Conservation (phyloP, 1,140 invertebrate species). For the Leptinotarsa lineolata region DNA sequence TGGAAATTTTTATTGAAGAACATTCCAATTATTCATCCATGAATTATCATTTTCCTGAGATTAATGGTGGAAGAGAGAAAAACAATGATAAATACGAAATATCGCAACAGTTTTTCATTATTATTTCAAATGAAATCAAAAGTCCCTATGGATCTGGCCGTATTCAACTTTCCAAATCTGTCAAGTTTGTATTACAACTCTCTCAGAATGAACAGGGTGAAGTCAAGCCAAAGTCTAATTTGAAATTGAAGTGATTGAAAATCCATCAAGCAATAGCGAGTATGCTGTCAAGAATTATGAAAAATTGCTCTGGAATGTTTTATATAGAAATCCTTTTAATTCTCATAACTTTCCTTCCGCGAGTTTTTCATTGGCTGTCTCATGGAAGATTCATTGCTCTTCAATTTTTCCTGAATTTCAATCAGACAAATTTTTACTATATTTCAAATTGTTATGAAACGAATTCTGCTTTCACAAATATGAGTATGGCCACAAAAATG, state of each 20-base stretch:
- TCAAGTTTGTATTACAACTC: slow-evolving; percentile 18
- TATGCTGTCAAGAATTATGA: slow-evolving; percentile 40
- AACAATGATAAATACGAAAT: too few relatives aligned
- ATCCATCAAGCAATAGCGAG: slow-evolving; percentile 43
- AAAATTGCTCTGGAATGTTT: slow-evolving; percentile 21
- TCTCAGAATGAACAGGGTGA: slow-evolving; percentile 16
- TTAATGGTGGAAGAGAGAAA: too few relatives aligned
- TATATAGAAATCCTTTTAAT: not conserved
- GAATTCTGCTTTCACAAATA: too few relatives aligned
- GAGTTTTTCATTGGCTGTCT: not conserved
- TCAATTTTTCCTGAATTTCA: not conserved
- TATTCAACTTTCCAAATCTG: slow-evolving; percentile 31
- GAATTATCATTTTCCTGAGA: too few relatives aligned
- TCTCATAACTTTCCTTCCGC: not conserved
- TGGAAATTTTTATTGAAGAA: too few relatives aligned
- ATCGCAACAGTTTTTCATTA: too few relatives aligned
- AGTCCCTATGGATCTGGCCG: too few relatives aligned
- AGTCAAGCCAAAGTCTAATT: slow-evolving; percentile 42
- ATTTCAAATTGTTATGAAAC: too few relatives aligned
- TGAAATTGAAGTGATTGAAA: slow-evolving; percentile 46
- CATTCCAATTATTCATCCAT: too few relatives aligned
- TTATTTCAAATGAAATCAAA: too few relatives aligned
- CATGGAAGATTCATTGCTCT: not conserved
- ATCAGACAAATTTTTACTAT: too few relatives aligned
- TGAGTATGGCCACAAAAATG: too few relatives aligned